Evolutionary conservation across 1,140 invertebrate genomes (phyloP), one percentile per base, ranked within the genome.

Genomic region (Amphibalanus amphitrite): DNA sequence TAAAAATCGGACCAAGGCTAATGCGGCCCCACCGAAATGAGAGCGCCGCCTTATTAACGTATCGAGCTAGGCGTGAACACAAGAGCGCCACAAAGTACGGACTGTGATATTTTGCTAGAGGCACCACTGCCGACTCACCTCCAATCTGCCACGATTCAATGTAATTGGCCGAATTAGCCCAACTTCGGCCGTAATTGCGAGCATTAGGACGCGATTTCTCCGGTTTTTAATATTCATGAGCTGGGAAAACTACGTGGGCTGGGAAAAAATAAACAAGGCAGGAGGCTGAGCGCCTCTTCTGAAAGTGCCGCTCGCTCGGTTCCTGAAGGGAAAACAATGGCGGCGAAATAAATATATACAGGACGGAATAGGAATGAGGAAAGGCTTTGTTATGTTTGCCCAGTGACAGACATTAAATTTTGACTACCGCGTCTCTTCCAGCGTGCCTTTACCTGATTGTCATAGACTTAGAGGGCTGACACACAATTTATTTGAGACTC

Each of bases 181-280:
- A 59, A 59, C 47, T 59, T 59, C 17, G 10, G 47, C 10, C 47
- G 47, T 59, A 59, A 59, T 59, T 59, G 47, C 20, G 20, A 59
- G 47, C 47, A 59, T 59, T 59, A 59, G 47, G 47, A 13, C 47
- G 47, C 47, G 47, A 59, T 59, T 59, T 59, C 47, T 59, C 10
- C 47, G 47, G 47, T 59, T 59, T 59, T 59, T 59, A 59, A 59
- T 59, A 59, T 59, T 59, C 47, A 59, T 59, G 47, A 59, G 47
- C 47, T 59, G 47, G 47, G 47, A 59, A 59, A 59, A 59, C 47
- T 59, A 59, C 47, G 47, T 13, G 20, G 47, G 20, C 47, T 13
- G 47, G 47, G 20, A 59, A 59, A 59, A 59, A 59, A 20, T 20
- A 59, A 59, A 13, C 10, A 59, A 59, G 47, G 13, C 10, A 20